Evolutionary conservation across 2,113 vertebrate genomes (phyloP), one percentile per base, ranked within the genome.

Genomic region (Neofelis nebulosa): DNA sequence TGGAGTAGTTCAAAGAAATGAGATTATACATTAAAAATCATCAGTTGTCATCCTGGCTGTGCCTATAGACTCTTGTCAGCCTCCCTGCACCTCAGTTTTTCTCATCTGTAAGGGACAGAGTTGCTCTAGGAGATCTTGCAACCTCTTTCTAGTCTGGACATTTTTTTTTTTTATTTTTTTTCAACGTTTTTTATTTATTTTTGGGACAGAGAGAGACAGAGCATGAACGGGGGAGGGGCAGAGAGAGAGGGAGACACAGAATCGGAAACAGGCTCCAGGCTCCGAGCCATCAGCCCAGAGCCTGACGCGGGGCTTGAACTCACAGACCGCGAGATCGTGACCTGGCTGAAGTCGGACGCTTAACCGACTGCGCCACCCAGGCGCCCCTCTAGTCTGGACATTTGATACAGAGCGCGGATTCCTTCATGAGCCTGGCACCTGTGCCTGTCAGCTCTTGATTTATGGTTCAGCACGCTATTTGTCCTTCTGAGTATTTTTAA

Each of bases 401-500:
- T 94, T 88, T 57, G 89, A 93, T 79, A 57, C 7, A 79, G 38
- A 69, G 50, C 23, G 33, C 0, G 1, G n/a, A 36, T 79, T 80
- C 69, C 71, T 85, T 80, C 41, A 4, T 0, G 18, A 91, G 76
- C 16, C 76, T 31, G 52, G 25, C 33, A 68, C 27, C 71, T 65
- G 41, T n/a, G 48, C 41, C 73, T 89, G 36, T 95, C 12, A n/a
- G 66, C 52, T 82, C 61, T 86, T 94, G 90, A 82, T 82, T 71
- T 76, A 92, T 25, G 21, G 45, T 27, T 82, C 29, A 92, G 45
- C 52, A 89, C 5, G 36, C 19, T 45, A 9, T 92, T 85, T 94
- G 61, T 73, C 52, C 73, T 93, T 93, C 78, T 57, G 13, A 41
- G 89, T 92, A 89, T 61, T 86, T 96, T 91, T 76, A 93, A 92